Evolutionary conservation across 2,888 invertebrate genomes (phyloP).

Genomic region (Choristoneura rosaceana): DNA sequence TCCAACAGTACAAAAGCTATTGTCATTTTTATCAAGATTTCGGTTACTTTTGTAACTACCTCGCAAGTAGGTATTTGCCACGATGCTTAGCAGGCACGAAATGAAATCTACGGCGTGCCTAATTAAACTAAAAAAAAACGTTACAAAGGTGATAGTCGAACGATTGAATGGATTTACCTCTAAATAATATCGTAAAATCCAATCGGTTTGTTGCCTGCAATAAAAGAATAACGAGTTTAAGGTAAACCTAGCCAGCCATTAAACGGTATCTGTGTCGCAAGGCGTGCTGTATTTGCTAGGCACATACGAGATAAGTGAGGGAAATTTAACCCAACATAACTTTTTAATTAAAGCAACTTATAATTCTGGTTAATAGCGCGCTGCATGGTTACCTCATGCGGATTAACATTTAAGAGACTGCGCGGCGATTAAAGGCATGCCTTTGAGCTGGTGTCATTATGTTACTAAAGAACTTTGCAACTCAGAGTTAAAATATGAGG

Average conservation of each 20-base stretch:
- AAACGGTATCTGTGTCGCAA: conserved; percentile 13
- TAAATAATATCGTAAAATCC: conserved; percentile 9
- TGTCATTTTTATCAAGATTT: conserved; percentile 60
- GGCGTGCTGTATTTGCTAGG: conserved; percentile 2
- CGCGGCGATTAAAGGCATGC: conserved; percentile 28
- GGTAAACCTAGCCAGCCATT: conserved; percentile 6
- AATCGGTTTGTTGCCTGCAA: conserved; percentile 1
- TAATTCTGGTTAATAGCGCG: conserved; percentile 17
- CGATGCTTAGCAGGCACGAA: conserved; percentile 31
- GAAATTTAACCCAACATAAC: conserved; percentile 29
- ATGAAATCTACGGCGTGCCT: conserved; percentile 3
- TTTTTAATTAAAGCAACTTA: conserved; percentile 24
- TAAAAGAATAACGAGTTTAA: conserved; percentile 17
- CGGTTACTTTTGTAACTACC: conserved; percentile 40
- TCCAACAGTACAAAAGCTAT: conserved; percentile 60
- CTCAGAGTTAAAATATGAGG: neutral
- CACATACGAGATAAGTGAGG: conserved; percentile 16
- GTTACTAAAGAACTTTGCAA: conserved; percentile 12
- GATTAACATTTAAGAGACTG: conserved; percentile 24
- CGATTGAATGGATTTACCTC: neutral
- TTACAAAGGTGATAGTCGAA: conserved; percentile 6
- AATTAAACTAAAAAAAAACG: neutral
- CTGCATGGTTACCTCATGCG: conserved; percentile 31
- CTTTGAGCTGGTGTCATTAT: conserved; percentile 25
- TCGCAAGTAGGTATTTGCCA: conserved; percentile 30